These are phyloP conservation scores for Labeo rohita DNA, from an alignment of 2,113 vertebrate species.

Conservation along the genomic window DNA sequence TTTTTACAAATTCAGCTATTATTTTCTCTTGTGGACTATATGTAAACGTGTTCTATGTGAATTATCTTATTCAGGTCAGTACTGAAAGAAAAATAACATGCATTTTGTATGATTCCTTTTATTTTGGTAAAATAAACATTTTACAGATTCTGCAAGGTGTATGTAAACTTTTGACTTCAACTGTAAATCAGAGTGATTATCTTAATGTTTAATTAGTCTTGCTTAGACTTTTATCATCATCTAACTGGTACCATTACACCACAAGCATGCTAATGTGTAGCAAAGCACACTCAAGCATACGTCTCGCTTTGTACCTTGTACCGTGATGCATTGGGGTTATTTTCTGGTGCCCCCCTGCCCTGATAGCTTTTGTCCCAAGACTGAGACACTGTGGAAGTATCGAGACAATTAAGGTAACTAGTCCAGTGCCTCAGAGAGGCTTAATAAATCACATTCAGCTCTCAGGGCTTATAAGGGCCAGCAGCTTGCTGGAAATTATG, in stretches of 20 bases:
- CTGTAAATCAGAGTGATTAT: conserved; percentile 86
- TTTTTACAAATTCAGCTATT: too few relatives aligned
- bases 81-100: too few relatives aligned
- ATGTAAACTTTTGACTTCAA: too few relatives aligned
- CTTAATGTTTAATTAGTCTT: conserved; percentile 84
- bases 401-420: conserved; percentile 43
- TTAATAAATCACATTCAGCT: conserved; percentile 45
- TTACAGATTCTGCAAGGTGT: too few relatives aligned
- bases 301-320: conserved; percentile 8
- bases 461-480: conserved; percentile 49
- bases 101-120: too few relatives aligned
- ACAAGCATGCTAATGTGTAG: conserved; percentile 76
- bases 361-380: conserved; percentile 70
- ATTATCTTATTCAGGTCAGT: too few relatives aligned
- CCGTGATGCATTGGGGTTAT: conserved; percentile 85
- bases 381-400: conserved; percentile 20
- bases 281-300: conserved; percentile 45
- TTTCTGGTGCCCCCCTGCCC: conserved; percentile 75
- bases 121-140: too few relatives aligned
- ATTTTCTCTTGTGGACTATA: too few relatives aligned
- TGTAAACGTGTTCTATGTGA: too few relatives aligned
- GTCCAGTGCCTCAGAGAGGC: conserved; percentile 25
- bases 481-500: conserved; percentile 52
- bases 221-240: conserved; percentile 60
- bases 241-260: conserved; percentile 75